Conservation (phyloP, 2,888 invertebrate species). For the Eutolmus rufibarbis region DNA sequence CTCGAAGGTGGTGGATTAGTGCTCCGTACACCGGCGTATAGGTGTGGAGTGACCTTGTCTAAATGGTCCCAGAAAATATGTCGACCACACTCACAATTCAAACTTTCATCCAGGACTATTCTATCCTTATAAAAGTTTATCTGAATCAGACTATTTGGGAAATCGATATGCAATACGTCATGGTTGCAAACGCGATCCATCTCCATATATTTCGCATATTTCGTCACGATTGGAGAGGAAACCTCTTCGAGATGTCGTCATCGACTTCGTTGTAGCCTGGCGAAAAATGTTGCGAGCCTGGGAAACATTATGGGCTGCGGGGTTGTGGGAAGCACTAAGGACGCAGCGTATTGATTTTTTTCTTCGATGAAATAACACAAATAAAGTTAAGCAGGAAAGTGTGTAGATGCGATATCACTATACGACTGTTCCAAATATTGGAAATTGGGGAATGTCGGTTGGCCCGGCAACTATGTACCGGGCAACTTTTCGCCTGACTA, state of each 20-base stretch:
- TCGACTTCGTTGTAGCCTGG: background rate
- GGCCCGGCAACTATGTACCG: conserved; percentile 8
- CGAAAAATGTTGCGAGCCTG: background rate
- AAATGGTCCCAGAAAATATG: background rate
- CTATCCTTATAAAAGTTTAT: background rate
- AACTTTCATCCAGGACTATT: background rate
- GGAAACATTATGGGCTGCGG: background rate
- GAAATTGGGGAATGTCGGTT: background rate
- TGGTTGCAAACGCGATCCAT: background rate
- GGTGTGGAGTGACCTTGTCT: background rate
- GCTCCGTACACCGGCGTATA: background rate
- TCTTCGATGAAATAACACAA: conserved; percentile 9
- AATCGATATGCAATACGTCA: conserved; percentile 16
- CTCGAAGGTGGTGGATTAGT: background rate
- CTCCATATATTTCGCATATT: background rate
- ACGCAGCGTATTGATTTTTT: background rate
- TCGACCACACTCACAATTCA: background rate
- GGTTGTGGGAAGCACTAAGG: background rate
- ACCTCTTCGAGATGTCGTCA: background rate
- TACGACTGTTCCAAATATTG: background rate
- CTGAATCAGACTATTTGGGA: background rate
- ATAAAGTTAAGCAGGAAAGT: background rate
- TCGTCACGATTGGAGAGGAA: background rate
- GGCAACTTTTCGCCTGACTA: background rate
- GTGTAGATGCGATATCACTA: conserved; percentile 1